These are phyloP conservation scores for Hydractinia echinata DNA, from an alignment of 30 jellyfish, hydroid and myxozoan genomes.

Conservation along the genomic window DNA sequence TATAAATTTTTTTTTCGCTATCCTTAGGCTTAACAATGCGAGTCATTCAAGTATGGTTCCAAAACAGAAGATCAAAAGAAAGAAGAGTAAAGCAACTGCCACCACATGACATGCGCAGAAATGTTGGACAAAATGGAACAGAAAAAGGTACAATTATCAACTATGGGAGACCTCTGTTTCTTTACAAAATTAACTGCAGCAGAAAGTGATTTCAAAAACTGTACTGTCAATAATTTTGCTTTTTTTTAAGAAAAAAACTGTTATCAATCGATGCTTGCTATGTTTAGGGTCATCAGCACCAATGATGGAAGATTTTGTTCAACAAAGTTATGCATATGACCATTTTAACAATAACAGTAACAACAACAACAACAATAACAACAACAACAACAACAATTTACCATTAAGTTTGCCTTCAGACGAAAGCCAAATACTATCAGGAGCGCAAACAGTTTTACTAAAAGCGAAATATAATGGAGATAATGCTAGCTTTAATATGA, in stretches of 20 bases:
- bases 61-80: constrained; percentile 87
- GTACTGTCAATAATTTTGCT: too few species aligned
- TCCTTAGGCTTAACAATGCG: constrained; percentile 69
- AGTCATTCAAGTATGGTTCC: constrained; percentile 91
- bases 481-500: background rate
- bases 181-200: background rate
- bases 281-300: background rate
- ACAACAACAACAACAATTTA: constrained; percentile 6
- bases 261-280: background rate
- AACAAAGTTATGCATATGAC: background rate
- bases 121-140: background rate
- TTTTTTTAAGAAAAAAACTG: too few species aligned
- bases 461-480: background rate
- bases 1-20: background rate
- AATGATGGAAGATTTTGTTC: background rate
- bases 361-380: background rate
- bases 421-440: too few species aligned
- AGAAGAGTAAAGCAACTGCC: constrained; percentile 74
- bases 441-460: background rate
- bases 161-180: background rate
- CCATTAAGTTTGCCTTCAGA: background rate
- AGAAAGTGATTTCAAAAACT: too few species aligned
- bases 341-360: background rate
- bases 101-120: constrained; percentile 57
- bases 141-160: background rate